These are phyloP conservation scores for Cynopterus brachyotis DNA, from an alignment of 2,113 vertebrate genomes.

Conservation along the genomic window DNA sequence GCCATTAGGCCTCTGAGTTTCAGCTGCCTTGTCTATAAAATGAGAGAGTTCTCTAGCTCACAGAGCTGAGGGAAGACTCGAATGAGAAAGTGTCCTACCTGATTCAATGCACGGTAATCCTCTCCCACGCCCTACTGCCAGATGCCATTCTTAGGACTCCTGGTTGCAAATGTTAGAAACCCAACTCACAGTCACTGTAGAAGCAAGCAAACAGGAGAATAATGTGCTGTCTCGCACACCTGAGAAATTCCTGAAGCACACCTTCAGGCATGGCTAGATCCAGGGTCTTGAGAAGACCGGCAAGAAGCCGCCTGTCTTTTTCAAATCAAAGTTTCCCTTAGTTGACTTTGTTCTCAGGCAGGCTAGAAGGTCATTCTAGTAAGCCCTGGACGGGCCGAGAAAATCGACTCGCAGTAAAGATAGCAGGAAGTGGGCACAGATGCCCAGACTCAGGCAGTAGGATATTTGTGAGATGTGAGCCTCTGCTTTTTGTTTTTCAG, in stretches of 20 bases:
- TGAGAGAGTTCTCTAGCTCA: neutral
- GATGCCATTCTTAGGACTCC: neutral
- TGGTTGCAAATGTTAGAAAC: neutral
- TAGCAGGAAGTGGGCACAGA: neutral
- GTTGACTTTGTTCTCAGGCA: neutral
- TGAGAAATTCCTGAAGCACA: neutral
- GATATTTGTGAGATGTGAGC: neutral
- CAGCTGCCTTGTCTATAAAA: neutral
- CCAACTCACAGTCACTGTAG: neutral
- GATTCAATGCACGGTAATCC: fast-evolving
- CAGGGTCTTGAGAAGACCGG: neutral
- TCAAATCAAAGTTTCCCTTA: neutral
- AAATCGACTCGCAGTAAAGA: neutral
- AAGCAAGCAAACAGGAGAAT: neutral
- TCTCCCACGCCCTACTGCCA: neutral
- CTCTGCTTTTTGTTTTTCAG: neutral
- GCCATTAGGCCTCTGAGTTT: neutral
- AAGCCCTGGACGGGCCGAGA: neutral
- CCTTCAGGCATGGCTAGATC: constrained; percentile 17
- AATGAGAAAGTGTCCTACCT: neutral
- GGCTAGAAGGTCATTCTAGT: neutral
- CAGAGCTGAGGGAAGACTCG: neutral
- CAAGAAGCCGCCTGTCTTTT: neutral
- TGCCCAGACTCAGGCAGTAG: neutral
- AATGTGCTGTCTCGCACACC: neutral